Percentiles rank a stretch among this genome's conserved stretches.
Evolutionary conservation across 30 jellyfish, hydroid and myxozoan genomes (phyloP).

Genomic region (Morbakka virulenta): DNA sequence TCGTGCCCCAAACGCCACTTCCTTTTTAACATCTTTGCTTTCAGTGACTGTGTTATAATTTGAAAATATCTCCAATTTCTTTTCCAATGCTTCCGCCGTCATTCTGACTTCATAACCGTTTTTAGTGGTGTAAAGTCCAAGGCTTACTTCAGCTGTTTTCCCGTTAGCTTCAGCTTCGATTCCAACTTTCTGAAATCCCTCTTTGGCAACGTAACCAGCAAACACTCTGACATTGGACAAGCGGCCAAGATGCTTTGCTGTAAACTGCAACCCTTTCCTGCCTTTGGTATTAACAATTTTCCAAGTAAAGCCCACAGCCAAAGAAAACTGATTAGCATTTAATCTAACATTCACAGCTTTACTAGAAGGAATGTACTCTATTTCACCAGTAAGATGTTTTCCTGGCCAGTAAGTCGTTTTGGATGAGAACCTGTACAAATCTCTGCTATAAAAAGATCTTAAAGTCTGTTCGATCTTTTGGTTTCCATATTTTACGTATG

Average conservation of each 20-base stretch:
- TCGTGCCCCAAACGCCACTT: slow-evolving; percentile 45
- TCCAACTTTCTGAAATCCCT: slow-evolving; percentile 31
- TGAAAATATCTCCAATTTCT: not conserved
- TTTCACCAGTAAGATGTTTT: slow-evolving; percentile 67
- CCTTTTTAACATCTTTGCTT: not conserved
- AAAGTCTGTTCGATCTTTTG: slow-evolving; percentile 79
- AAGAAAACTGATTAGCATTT: slow-evolving; percentile 78
- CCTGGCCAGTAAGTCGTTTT: slow-evolving; percentile 86
- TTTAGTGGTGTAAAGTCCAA: not conserved
- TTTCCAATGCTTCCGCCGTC: not conserved
- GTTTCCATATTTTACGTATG: slow-evolving; percentile 69
- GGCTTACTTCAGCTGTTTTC: slow-evolving; percentile 44
- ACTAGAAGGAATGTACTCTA: slow-evolving; percentile 49
- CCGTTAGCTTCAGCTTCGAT: slow-evolving; percentile 23
- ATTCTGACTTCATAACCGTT: not conserved
- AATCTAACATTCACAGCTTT: slow-evolving; percentile 55
- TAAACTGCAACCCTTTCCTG: slow-evolving; percentile 67
- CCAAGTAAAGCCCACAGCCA: slow-evolving; percentile 74
- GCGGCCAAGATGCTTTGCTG: slow-evolving; percentile 69
- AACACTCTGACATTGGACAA: slow-evolving; percentile 49
- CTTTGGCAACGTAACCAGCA: slow-evolving; percentile 60
- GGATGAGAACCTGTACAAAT: slow-evolving; percentile 52
- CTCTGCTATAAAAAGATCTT: slow-evolving; percentile 51
- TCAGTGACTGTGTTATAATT: not conserved
- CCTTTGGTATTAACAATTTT: slow-evolving; percentile 25